Evolutionary conservation across 2,888 invertebrate genomes (phyloP), one percentile per base, ranked within the genome.

Genomic region (Mechanitis messenoides): DNA sequence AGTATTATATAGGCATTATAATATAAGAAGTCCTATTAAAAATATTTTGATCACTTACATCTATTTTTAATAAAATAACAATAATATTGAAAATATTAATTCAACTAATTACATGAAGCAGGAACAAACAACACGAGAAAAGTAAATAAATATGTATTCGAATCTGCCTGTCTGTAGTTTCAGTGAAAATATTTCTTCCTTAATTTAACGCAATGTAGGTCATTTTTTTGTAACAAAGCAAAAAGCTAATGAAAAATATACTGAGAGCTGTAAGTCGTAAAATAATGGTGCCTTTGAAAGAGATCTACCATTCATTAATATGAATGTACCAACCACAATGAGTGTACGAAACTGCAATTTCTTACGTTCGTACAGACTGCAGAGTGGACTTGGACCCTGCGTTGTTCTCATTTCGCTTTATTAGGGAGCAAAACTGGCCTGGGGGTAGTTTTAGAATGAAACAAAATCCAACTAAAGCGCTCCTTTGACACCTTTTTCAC

Each of bases 261-360:
- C 63, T 53, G 57, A 63, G 69, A 65, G 66, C 64, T 65, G 67
- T 69, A 66, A 62, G 63, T 69, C 65, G 67, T 71, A 68, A 72
- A 73, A 70, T 70, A 72, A 69, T 67, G 65, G 67, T 62, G 66
- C 69, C 71, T 73, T 72, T 71, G 71, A 65, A 70, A 71, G 65
- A 71, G 59, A 69, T 69, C 64, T 62, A 65, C 65, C 68, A 68
- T 72, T 71, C 66, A 71, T 70, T 72, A 69, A 64, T 69, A 68
- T 68, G 65, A 67, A 69, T 67, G 69, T 68, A 68, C 61, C 53
- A 62, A 64, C 66, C 62, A 69, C 71, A 72, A 73, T 71, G 68
- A 68, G 59, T 60, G 54, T 58, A 62, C 63, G 60, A 67, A 69
- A 65, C 69, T 68, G 66, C 66, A 71, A 74, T 76, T 72, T 73